Evolutionary conservation across 2,888 invertebrate genomes (phyloP).

Genomic region (Trichopria drosophilae): DNA sequence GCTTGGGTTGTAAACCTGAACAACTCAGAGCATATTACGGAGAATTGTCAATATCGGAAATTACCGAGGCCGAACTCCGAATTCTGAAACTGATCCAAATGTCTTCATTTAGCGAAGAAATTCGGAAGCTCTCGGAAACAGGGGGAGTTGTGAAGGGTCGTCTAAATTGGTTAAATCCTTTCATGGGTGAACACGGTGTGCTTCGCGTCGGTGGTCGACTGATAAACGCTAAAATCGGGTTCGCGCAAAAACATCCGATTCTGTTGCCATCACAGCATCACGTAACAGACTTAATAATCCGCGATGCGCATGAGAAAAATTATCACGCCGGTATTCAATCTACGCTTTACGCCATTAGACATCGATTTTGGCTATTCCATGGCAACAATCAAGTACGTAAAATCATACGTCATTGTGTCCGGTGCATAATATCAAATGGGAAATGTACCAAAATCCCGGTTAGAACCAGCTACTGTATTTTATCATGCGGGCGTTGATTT

Average conservation of each 20-base stretch:
- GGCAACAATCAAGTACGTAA: neutral
- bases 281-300: constrained; percentile 7
- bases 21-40: too few relatives aligned
- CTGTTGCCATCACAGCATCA: constrained; percentile 5
- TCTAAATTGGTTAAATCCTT: constrained; percentile 13
- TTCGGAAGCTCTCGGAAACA: too few relatives aligned
- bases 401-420: constrained; percentile 10
- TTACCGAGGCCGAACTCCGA: too few relatives aligned
- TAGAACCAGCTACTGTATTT: constrained; percentile 38
- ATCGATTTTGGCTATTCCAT: constrained; percentile 15
- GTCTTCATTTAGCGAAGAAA: too few relatives aligned
- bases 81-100: too few relatives aligned
- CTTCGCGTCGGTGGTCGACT: constrained; percentile 16
- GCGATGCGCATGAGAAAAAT: neutral
- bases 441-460: constrained; percentile 38
- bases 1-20: too few relatives aligned
- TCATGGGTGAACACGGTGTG: constrained; percentile 8
- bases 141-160: too few relatives aligned
- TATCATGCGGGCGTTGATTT: constrained; percentile 39
- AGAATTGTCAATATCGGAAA: too few relatives aligned
- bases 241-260: constrained; percentile 10
- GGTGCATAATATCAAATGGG: constrained; percentile 39
- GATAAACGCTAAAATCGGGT: neutral
- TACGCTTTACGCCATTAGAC: too few relatives aligned
- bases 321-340: constrained; percentile 14